Conservation (phyloP, 2,888 invertebrate genomes). For the Rhingia campestris region DNA sequence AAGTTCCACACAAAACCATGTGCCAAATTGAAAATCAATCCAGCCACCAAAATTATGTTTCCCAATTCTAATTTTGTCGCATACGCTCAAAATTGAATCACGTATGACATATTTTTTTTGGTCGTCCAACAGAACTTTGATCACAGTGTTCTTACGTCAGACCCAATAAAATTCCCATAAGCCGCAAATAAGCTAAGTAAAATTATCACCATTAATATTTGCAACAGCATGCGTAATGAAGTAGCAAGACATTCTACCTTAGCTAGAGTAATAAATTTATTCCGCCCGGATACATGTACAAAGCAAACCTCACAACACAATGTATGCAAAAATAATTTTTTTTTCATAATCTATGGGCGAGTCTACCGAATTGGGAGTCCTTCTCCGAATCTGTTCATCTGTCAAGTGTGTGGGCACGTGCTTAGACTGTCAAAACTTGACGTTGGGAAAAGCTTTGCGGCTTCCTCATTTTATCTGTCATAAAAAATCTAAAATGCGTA, state of each 20-base stretch:
- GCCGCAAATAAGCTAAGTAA: background rate
- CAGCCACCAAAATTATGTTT: background rate
- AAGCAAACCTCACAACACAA: slow-evolving; percentile 33
- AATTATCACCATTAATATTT: slow-evolving; percentile 18
- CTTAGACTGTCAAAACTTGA: background rate
- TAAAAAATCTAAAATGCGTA: slow-evolving; percentile 49
- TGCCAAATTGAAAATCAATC: background rate
- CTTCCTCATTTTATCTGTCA: slow-evolving; percentile 62
- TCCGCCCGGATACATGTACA: slow-evolving; percentile 67
- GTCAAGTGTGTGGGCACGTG: slow-evolving; percentile 43
- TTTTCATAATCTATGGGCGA: slow-evolving; percentile 54
- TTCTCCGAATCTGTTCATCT: slow-evolving; percentile 64
- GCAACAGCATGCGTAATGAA: slow-evolving; percentile 61
- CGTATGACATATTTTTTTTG: slow-evolving; percentile 7
- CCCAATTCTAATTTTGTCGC: too few species aligned
- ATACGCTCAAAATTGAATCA: slow-evolving; percentile 10
- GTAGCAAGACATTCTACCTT: slow-evolving; percentile 46
- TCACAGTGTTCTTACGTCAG: slow-evolving; percentile 32
- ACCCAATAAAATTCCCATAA: slow-evolving; percentile 21
- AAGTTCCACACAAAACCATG: too few species aligned
- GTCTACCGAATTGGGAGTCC: slow-evolving; percentile 62
- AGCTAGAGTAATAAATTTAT: slow-evolving; percentile 57
- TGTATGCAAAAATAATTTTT: slow-evolving; percentile 47
- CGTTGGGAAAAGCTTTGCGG: slow-evolving; percentile 23
- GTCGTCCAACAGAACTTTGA: background rate